Evolutionary conservation across 2,888 invertebrate genomes (phyloP), one percentile per base, ranked within the genome.

Genomic region (Erynnis tages): DNA sequence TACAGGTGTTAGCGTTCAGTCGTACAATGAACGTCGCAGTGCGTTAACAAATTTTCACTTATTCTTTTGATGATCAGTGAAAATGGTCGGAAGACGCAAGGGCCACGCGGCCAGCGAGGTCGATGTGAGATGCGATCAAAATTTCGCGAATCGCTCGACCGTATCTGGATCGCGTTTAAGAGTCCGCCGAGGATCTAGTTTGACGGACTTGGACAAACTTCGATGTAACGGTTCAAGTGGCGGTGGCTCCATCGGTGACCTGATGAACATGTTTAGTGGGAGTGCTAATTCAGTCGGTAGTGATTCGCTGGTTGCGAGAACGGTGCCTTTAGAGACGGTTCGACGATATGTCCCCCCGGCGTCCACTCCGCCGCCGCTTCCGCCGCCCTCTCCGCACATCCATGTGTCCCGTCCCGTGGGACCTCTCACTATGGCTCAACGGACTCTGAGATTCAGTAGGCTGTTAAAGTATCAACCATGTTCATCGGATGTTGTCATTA

Each of bases 211-310:
- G 66, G 94, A 94, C 72, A 93, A 93, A 69, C 74, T 94, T 21
- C 84, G 91, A 53, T 89, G 79, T 47, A 73, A 81, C 19, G 82
- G 75, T 7, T 84, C 88, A 0, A 88, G 84, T 55, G 82, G 86
- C 2, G 86, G 90, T 13, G 93, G 93, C 11, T 94, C 94, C 63
- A 94, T 95, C 38, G 95, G 95, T 1, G 95, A 95, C 74, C 81
- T 95, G 65, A 95, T 95, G 95, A 95, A 95, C 76, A 92, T 92
- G 71, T 94, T 93, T 67, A 94, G 94, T 55, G 93, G 93, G 29
- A 93, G 92, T 69, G 92, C 90, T 56, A 93, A 92, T 89, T 94
- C 94, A 62, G 91, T 94, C 1, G 91, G 93, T 11, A 94, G 94
- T 76, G 94, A 94, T 64, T 92, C 92, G 40, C 76, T 94, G 61